Evolutionary conservation across 2,888 invertebrate genomes (phyloP), one percentile per base, ranked within the genome.

Genomic region (Argynnis bischoffii): DNA sequence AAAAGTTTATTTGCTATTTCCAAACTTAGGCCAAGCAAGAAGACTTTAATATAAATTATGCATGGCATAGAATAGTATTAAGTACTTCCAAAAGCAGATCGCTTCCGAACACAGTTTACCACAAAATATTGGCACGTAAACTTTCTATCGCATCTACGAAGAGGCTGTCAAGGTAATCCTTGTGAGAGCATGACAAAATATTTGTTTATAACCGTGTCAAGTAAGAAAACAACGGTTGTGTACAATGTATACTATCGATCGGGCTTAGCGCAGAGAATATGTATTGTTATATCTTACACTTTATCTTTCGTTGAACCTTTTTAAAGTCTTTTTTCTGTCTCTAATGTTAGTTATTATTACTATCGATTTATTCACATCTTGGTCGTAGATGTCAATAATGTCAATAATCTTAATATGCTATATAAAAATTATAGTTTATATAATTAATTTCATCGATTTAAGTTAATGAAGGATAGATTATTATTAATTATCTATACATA

Each of bases 121-220:
- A 55, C 54, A 66, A 70, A 69, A 70, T 66, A 66, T 66, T 59
- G 56, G 41, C 35, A 63, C 63, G 66, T 48, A 66, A 69, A 69
- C 54, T 66, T 66, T 16, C 53, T n/a, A 66, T 60, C 55, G 54
- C 65, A 72, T 72, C 72, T 65, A 69, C 67, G 67, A 66, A 68
- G 64, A 68, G 63, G 63, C 63, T 67, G 66, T 72, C 72, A 71
- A 59, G 61, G 67, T 68, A 70, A 68, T 71, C 72, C 68, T 63
- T 48, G 21, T 21, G 66, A 63, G 67, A 64, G 68, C 64, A 61
- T 61, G 66, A 67, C 67, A 64, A 72, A 71, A 74, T 71, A 72
- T 74, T 74, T 74, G 74, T 68, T 69, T 71, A 68, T 74, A 72
- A 66, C 66, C 59, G 66, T 71, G 72, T 69, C 74, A 69, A 66